phyloP scores from a whole-genome alignment of 2,888 invertebrate genomes.

The Eupithecia abbreviata region DNA sequence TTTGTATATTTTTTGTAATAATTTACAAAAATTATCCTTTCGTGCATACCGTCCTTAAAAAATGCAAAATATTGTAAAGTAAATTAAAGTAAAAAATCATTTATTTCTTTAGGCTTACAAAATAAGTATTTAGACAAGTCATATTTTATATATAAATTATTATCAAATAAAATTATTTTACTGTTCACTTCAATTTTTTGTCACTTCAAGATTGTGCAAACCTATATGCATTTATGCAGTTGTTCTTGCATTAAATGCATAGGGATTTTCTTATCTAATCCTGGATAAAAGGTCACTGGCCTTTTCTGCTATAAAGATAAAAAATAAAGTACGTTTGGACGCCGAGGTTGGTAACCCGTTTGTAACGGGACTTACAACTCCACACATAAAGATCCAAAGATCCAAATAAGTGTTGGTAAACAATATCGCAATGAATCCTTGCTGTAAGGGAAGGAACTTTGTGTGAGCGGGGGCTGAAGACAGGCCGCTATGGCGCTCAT shows the following conservation, averaged over 20 bases:
- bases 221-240: neutral
- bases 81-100: no score
- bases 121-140: no score
- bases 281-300: conserved; percentile 10
- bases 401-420: conserved; percentile 22
- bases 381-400: conserved; percentile 7
- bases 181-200: no score
- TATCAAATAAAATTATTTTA: no score
- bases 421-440: conserved; percentile 17
- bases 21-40: no score
- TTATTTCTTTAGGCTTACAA: no score
- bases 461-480: neutral
- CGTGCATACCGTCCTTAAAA: no score
- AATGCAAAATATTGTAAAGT: no score
- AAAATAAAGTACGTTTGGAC: conserved; percentile 5
- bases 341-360: conserved; percentile 22
- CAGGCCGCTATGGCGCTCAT: no score
- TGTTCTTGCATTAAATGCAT: neutral
- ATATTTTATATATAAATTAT: no score
- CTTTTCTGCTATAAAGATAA: conserved; percentile 16
- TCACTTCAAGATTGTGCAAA: no score
- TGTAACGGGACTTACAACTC: conserved; percentile 22
- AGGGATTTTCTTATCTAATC: neutral
- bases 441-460: neutral
- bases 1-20: no score